Evolutionary conservation across 1,140 invertebrate genomes (phyloP).

Genomic region (Nomia melanderi): DNA sequence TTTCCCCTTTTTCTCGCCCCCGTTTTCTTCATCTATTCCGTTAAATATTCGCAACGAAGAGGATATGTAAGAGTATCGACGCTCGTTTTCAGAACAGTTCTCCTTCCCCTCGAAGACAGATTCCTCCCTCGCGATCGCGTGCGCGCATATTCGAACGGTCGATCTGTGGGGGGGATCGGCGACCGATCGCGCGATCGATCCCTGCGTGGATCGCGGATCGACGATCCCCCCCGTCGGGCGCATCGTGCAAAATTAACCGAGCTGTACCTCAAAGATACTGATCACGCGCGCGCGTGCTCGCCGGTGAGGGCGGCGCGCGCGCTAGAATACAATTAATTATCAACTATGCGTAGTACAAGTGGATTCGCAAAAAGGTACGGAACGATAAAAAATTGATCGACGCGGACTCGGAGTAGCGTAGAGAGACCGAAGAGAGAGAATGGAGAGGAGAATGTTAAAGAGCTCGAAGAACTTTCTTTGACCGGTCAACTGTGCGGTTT

Average conservation of each 20-base stretch:
- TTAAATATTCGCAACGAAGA: neutral
- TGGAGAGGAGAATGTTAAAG: neutral
- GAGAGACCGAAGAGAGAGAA: conserved; percentile 35
- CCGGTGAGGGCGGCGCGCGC: neutral
- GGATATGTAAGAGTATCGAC: conserved; percentile 33
- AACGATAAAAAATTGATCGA: conserved; percentile 42
- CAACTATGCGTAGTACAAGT: conserved; percentile 30
- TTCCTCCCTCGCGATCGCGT: neutral
- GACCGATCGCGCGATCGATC: neutral
- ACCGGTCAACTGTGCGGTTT: too few relatives aligned
- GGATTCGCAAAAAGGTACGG: conserved; percentile 34
- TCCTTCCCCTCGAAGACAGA: neutral
- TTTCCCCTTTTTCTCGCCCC: too few relatives aligned
- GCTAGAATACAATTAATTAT: conserved; percentile 38
- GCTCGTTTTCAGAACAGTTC: neutral
- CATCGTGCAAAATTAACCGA: conserved; percentile 33
- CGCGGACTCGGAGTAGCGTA: conserved; percentile 24
- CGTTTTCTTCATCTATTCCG: too few relatives aligned
- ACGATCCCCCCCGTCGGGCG: neutral
- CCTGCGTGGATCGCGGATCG: neutral
- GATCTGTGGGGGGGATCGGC: neutral
- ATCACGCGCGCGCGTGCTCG: conserved; percentile 24
- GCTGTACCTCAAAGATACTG: conserved; percentile 45
- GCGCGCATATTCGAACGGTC: too few relatives aligned
- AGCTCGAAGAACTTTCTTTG: too few relatives aligned